Base-by-base conservation (phyloP, 2,888 invertebrate species). In the Orchestes rusci region DNA sequence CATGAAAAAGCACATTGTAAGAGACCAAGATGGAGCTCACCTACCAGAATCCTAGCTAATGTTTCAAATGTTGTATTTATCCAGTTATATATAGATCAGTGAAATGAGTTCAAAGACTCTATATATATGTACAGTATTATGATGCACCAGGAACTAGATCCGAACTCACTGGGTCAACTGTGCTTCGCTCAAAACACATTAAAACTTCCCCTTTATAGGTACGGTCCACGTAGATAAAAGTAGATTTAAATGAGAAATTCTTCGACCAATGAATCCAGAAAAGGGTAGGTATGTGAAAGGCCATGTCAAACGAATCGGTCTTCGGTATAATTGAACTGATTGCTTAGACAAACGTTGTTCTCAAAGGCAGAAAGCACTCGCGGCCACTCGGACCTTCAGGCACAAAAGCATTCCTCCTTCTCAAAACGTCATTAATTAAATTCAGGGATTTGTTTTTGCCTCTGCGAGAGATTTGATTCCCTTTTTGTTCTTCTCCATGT, bases 381-480 rank as follows among this genome's bases (percentile, higher is more conserved):
- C 29, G 18, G 27, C 50, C 52, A 51, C 50, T 53, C 50, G 55
- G 56, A 54, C 53, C 52, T 50, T 51, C 52, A 51, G 53, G 56
- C 57, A 64, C 66, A 67, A 68, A 50, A 67, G 67, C 66, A 67
- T 68, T 67, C 67, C 65, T 63, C 57, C 60, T 61, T 58, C 61
- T 62, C 62, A 62, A 64, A 65, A 65, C 65, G 66, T 67, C 67
- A 67, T 66, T 68, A 67, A 68, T 68, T 67, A 67, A 67, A 68
- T 68, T 67, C 65, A 60, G 64, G 64, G 65, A 67, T 67, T 66
- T 66, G 66, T 66, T 67, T 67, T 65, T 64, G 63, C 62, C 60
- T 59, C 55, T 48, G 55, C 40, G 52, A 45, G 61, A 62, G 62
- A 64, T 64, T 64, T 62, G 62, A 64, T 64, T 64, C 61, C 61